A percentile compares a stretch with the other conserved stretches of the same genome.
These are phyloP conservation scores for Rhopalosiphum maidis DNA, from an alignment of 1,140 invertebrate species.

Conservation along the genomic window DNA sequence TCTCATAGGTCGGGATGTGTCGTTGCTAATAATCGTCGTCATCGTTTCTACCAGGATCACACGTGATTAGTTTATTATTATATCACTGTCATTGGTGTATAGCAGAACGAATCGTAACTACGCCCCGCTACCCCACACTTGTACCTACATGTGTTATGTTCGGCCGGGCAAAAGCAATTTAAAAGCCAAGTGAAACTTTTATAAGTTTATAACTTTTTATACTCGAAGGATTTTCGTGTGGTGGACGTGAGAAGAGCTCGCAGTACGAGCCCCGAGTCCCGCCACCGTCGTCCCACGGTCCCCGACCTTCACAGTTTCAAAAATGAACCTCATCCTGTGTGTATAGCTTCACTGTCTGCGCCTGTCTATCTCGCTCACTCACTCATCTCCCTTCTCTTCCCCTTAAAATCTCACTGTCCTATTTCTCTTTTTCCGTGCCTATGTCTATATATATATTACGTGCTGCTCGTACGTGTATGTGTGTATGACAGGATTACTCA, in stretches of 20 bases:
- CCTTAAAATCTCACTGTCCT: background rate
- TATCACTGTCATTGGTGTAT: background rate
- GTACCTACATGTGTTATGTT: background rate
- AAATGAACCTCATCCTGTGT: background rate
- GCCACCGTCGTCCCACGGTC: background rate
- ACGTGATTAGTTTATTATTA: background rate
- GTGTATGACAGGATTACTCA: background rate
- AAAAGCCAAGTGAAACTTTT: conserved; percentile 38
- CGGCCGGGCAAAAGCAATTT: conserved; percentile 19
- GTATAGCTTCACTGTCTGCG: background rate
- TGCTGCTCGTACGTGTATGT: background rate
- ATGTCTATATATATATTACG: background rate
- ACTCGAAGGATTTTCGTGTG: background rate
- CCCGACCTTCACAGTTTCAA: background rate
- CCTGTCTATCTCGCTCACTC: background rate
- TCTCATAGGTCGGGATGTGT: background rate
- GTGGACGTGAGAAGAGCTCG: conserved; percentile 11
- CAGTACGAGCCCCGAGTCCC: background rate
- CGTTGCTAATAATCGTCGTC: background rate
- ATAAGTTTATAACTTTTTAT: conserved; percentile 34
- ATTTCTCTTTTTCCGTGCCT: background rate
- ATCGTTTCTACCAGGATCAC: background rate
- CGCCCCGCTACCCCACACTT: background rate
- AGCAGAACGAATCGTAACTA: background rate
- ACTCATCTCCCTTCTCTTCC: background rate